Evolutionary conservation across 2,888 invertebrate genomes (phyloP).

Genomic region (Unio delphinus): DNA sequence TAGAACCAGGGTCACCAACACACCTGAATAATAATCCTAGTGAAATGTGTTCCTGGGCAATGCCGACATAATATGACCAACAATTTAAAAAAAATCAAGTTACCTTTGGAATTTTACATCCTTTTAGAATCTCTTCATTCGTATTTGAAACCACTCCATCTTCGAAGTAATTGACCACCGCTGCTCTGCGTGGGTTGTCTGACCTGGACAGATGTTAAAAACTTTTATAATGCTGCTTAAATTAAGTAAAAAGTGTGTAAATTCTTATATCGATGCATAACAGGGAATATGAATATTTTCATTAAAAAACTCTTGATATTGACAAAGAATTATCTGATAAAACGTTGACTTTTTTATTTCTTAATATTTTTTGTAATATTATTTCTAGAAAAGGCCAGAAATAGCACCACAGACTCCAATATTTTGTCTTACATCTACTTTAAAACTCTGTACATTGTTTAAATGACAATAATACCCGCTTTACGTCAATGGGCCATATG

Average conservation of each 20-base stretch:
- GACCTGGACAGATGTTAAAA: slow-evolving; percentile 41
- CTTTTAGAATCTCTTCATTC: slow-evolving; percentile 56
- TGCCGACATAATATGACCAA: not conserved
- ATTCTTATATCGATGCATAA: not conserved
- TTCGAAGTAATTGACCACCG: slow-evolving; percentile 66
- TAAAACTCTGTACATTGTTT: too few species aligned
- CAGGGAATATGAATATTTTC: not conserved
- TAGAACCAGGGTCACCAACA: too few species aligned
- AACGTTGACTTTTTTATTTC: too few species aligned
- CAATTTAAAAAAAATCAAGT: not conserved
- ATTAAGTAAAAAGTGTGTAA: not conserved
- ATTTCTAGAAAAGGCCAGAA: too few species aligned
- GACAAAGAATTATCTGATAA: too few species aligned
- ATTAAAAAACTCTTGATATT: too few species aligned
- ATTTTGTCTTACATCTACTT: too few species aligned
- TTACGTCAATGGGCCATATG: too few species aligned
- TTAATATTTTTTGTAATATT: too few species aligned
- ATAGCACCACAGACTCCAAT: too few species aligned
- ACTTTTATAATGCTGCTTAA: not conserved
- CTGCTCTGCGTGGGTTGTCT: slow-evolving; percentile 53
- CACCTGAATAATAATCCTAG: not conserved
- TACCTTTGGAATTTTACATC: slow-evolving; percentile 53
- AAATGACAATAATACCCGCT: too few species aligned
- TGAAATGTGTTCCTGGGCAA: not conserved
- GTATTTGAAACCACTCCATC: slow-evolving; percentile 60